Percentiles rank a stretch among this genome's conserved stretches.
Evolutionary conservation across 2,888 invertebrate species (phyloP).

Genomic region (Cheilosia impressa): DNA sequence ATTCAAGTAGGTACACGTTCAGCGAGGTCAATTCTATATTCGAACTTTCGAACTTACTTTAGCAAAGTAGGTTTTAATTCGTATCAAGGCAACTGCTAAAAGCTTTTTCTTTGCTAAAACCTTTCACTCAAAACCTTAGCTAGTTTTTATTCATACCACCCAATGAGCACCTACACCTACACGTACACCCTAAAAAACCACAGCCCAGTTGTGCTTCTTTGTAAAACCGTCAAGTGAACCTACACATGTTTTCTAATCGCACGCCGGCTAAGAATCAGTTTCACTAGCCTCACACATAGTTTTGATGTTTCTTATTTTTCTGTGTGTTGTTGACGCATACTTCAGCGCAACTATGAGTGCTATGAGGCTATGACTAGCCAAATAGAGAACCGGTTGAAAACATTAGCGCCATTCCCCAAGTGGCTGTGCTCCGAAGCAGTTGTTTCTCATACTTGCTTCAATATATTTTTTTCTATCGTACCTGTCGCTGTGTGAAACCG

Average conservation of each 20-base stretch:
- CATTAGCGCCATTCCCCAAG: conserved; percentile 55
- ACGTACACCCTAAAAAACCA: too few species aligned
- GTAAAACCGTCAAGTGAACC: conserved; percentile 21
- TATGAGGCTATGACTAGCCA: not conserved
- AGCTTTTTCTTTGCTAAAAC: too few species aligned
- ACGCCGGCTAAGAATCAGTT: not conserved
- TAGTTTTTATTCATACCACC: too few species aligned
- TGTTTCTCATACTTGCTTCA: conserved; percentile 3
- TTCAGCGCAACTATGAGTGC: not conserved
- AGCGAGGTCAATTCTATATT: too few species aligned
- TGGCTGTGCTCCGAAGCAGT: conserved; percentile 43
- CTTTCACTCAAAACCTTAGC: too few species aligned
- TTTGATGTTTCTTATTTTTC: conserved; percentile 1
- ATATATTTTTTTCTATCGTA: not conserved
- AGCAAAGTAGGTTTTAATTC: too few species aligned
- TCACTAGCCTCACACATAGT: not conserved
- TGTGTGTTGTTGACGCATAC: not conserved
- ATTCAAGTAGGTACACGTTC: too few species aligned
- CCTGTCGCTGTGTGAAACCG: not conserved
- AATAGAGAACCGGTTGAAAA: conserved; percentile 49
- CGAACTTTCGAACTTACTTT: too few species aligned
- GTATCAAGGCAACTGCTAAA: too few species aligned
- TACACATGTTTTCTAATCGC: not conserved
- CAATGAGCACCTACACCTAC: too few species aligned
- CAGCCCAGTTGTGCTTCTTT: not conserved